Conservation (phyloP, 2,888 invertebrate genomes). For the Cephus rjabovi region DNA sequence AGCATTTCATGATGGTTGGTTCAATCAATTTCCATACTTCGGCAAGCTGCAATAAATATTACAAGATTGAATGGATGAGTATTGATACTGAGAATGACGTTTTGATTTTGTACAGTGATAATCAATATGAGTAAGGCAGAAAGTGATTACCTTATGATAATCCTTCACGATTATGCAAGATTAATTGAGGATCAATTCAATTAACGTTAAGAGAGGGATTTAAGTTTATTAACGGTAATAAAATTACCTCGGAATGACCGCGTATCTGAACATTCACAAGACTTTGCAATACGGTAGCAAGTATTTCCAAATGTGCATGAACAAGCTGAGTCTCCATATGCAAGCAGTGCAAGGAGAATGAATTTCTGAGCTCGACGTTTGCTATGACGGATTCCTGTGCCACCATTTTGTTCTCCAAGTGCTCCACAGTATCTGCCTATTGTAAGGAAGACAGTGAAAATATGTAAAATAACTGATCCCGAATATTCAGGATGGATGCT, state of each 20-base stretch:
- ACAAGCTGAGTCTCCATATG: conserved; percentile 75
- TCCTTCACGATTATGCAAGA: conserved; percentile 1
- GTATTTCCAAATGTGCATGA: conserved; percentile 72
- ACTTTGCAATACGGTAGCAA: conserved; percentile 71
- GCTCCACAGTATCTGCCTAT: conserved; percentile 73
- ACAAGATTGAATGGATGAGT: no score
- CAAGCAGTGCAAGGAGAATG: conserved; percentile 73
- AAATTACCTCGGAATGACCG: conserved; percentile 70
- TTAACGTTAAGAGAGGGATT: no score
- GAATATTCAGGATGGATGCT: background rate
- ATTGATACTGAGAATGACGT: no score
- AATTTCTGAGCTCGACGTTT: conserved; percentile 72
- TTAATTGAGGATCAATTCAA: no score
- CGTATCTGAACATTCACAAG: conserved; percentile 70
- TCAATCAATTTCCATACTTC: conserved; percentile 71
- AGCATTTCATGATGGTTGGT: conserved; percentile 68
- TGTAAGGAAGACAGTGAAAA: conserved; percentile 24
- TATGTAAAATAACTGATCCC: background rate
- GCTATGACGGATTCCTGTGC: conserved; percentile 74
- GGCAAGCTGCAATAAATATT: conserved; percentile 65
- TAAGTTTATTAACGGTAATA: no score
- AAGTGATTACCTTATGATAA: background rate
- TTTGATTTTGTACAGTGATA: no score
- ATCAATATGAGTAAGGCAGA: background rate
- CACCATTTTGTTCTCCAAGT: conserved; percentile 73